Conservation (phyloP, 2,888 invertebrate species). For the Drosophila putrida region DNA sequence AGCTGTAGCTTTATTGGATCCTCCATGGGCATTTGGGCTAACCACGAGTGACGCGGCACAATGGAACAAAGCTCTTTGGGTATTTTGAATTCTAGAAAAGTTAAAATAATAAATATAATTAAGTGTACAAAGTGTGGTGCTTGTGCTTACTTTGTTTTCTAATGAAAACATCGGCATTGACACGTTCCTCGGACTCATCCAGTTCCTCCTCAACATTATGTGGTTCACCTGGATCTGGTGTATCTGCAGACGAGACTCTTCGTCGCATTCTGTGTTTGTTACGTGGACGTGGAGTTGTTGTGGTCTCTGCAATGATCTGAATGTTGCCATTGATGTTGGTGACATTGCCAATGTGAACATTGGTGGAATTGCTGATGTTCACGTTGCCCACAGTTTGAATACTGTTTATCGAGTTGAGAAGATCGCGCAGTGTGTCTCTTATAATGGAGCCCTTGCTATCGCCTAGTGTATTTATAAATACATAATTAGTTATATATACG, state of each 20-base stretch:
- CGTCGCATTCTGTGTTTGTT: constrained; percentile 30
- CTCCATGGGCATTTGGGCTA: constrained; percentile 86
- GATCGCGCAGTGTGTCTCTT: constrained; percentile 75
- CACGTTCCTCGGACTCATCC: constrained; percentile 72
- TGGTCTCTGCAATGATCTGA: constrained; percentile 77
- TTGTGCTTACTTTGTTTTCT: constrained; percentile 68
- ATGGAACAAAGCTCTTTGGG: constrained; percentile 77
- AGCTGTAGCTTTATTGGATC: constrained; percentile 76
- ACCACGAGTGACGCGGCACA: constrained; percentile 85
- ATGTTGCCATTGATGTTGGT: constrained; percentile 86
- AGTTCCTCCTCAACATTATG: constrained; percentile 18
- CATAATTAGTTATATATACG: neutral
- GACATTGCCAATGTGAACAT: constrained; percentile 86
- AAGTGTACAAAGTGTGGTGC: too few relatives aligned
- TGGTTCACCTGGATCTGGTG: constrained; percentile 10
- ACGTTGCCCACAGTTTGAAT: constrained; percentile 84
- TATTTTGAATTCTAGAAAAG: constrained; percentile 67
- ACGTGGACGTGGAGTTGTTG: constrained; percentile 20
- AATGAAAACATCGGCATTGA: constrained; percentile 73
- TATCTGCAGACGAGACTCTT: constrained; percentile 24
- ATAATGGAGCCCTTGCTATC: constrained; percentile 56
- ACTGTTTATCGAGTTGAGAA: constrained; percentile 79
- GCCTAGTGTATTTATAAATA: constrained; percentile 28
- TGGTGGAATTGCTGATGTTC: constrained; percentile 85
- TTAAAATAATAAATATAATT: neutral